A percentile compares a stretch with the other conserved stretches of the same genome.
These are phyloP conservation scores for Boulengeromyrus knoepffleri DNA, from an alignment of 2,113 vertebrate species.

Conservation along the genomic window DNA sequence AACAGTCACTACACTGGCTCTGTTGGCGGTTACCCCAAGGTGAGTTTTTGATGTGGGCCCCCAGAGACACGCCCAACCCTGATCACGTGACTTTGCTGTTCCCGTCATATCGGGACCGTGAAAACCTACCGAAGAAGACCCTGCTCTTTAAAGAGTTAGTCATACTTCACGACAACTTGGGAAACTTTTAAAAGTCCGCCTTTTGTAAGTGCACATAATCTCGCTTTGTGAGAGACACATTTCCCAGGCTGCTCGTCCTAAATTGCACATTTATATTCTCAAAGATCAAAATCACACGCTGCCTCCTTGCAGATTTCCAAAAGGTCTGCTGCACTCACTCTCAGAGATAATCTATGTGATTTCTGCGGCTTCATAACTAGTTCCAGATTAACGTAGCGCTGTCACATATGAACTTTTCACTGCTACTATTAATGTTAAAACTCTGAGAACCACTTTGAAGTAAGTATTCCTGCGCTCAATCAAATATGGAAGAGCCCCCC, in stretches of 20 bases:
- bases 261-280: slow-evolving; percentile 23
- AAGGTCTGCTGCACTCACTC: slow-evolving; percentile 7
- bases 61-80: neutral
- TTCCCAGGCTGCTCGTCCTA: neutral
- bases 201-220: slow-evolving; percentile 10
- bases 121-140: neutral
- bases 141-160: neutral
- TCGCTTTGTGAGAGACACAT: slow-evolving; percentile 11
- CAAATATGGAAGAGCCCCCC: slow-evolving; percentile 1
- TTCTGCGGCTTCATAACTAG: slow-evolving; percentile 13
- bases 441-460: slow-evolving; percentile 29
- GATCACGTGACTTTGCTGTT: neutral
- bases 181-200: slow-evolving; percentile 6
- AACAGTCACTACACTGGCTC: neutral
- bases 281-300: slow-evolving; percentile 14
- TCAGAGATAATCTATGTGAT: slow-evolving; percentile 19
- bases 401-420: slow-evolving; percentile 17
- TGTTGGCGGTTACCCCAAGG: neutral
- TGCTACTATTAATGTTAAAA: slow-evolving; percentile 26
- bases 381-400: slow-evolving; percentile 20
- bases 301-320: slow-evolving; percentile 5
- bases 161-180: neutral
- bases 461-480: slow-evolving; percentile 31
- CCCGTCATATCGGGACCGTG: neutral
- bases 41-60: neutral